A percentile compares a stretch with the other conserved stretches of the same genome.
Evolutionary conservation across 2,113 vertebrate species (phyloP).

Genomic region (Hippocampus mohnikei): DNA sequence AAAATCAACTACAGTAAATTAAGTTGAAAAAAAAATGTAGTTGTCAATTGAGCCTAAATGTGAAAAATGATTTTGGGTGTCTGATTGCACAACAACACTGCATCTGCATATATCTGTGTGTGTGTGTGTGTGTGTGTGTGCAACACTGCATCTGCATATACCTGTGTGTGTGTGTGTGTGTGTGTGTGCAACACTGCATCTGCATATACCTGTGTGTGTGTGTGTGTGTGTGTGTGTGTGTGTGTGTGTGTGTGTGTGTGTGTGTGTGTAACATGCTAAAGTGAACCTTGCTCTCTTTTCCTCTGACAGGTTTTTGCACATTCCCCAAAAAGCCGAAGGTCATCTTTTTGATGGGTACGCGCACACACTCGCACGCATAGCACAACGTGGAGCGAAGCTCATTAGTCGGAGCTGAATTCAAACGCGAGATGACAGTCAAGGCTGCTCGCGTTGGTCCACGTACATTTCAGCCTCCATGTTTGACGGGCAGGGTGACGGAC

Average conservation of each 20-base stretch:
- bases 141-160: too few species aligned
- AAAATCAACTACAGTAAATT: too few species aligned
- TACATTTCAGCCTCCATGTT: neutral
- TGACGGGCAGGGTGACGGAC: neutral
- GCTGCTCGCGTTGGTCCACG: neutral
- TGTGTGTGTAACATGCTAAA: neutral
- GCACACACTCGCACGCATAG: neutral
- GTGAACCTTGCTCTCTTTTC: constrained; percentile 25
- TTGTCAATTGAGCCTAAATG: too few species aligned
- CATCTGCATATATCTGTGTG: too few species aligned
- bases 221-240: too few species aligned
- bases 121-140: too few species aligned
- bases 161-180: too few species aligned
- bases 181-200: too few species aligned
- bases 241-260: neutral
- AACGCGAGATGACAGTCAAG: neutral
- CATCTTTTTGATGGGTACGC: constrained; percentile 89
- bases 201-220: too few species aligned
- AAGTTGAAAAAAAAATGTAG: too few species aligned
- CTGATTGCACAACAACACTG: too few species aligned
- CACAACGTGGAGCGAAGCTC: neutral
- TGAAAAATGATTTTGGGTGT: too few species aligned
- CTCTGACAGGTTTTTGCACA: constrained; percentile 67
- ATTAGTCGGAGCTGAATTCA: neutral
- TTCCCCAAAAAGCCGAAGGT: constrained; percentile 83